Base-by-base conservation (phyloP, 2,888 invertebrate species). In the Aleiodes testaceus region DNA sequence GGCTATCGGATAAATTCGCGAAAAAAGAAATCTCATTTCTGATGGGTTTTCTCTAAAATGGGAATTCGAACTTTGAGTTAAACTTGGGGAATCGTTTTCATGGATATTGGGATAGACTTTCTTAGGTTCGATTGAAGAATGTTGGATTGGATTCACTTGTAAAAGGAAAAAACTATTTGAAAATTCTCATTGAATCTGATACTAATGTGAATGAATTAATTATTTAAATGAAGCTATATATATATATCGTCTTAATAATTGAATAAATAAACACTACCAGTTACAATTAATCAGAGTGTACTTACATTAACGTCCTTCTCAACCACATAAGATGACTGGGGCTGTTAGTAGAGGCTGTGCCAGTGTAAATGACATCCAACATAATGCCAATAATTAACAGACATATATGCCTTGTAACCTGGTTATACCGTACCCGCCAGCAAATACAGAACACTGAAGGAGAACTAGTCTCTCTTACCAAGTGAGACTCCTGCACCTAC, bases 351-450 rank as follows among this genome's bases (percentile, higher is more conserved):
- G 73, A 68, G 70, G 72, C 65, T 30, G 49, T 49, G 55, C 36
- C 36, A 65, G 83, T 82, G 82, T 79, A 77, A 75, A 76, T 81
- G 82, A 83, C 82, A 81, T 82, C 72, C 81, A 83, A 82, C 79
- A 83, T 80, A 82, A 81, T 79, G 79, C 83, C 82, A 80, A 82
- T 82, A 82, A 82, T 79, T 83, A 79, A 82, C 78, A 79, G 78
- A 4, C 55, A 47, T 70, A 61, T 63, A 61, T 61, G 61, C 63
- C 63, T 66, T 52, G 18, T 36, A 63, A 22, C 26, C 26, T 11
- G 42, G 36, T 11, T 20, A 22, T 45, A 6, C 45, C 44, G 45
- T 47, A 47, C 36, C 36, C 36, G 36, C 36, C 11, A 36, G 63
- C 22, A 45, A 44, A 45, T 45, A 47, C 18, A 44, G 45, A 5